A percentile compares a stretch with the other conserved stretches of the same genome.
Evolutionary conservation across 2,113 vertebrate genomes (phyloP).

Genomic region (Hydropotes inermis): DNA sequence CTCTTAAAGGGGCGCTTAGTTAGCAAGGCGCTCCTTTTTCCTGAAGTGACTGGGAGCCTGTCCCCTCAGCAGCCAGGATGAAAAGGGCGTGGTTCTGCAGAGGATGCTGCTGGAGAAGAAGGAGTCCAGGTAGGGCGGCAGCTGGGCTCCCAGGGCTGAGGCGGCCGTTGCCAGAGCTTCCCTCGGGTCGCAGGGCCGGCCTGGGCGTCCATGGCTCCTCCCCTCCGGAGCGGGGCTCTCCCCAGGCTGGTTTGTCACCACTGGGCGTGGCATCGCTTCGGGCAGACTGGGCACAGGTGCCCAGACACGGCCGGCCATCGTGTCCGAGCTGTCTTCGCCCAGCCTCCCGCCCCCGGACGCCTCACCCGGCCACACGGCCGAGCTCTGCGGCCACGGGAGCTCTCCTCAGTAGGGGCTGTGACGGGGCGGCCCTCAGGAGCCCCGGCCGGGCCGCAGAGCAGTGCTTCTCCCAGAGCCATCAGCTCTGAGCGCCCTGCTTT

Average conservation of each 20-base stretch:
- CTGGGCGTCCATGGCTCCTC: neutral
- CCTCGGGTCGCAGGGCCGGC: neutral
- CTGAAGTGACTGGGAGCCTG: neutral
- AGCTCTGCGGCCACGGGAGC: neutral
- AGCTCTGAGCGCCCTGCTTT: neutral
- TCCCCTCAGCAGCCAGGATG: neutral
- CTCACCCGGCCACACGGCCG: neutral
- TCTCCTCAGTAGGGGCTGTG: neutral
- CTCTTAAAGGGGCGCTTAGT: neutral
- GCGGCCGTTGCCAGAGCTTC: neutral
- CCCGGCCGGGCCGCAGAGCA: neutral
- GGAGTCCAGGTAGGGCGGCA: neutral
- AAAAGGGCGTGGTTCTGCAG: neutral
- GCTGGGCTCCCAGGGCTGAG: neutral
- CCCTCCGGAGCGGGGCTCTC: neutral
- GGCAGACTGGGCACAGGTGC: neutral
- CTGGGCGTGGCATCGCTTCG: neutral
- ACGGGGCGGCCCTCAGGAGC: neutral
- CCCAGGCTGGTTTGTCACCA: neutral
- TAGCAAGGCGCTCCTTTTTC: neutral
- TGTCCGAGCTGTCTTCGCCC: neutral
- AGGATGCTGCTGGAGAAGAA: neutral
- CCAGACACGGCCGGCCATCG: fast-evolving
- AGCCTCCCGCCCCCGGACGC: neutral
- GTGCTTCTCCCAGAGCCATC: neutral